phyloP scores from a whole-genome alignment of 2,113 vertebrate species.

The Chlorocebus sabaeus region DNA sequence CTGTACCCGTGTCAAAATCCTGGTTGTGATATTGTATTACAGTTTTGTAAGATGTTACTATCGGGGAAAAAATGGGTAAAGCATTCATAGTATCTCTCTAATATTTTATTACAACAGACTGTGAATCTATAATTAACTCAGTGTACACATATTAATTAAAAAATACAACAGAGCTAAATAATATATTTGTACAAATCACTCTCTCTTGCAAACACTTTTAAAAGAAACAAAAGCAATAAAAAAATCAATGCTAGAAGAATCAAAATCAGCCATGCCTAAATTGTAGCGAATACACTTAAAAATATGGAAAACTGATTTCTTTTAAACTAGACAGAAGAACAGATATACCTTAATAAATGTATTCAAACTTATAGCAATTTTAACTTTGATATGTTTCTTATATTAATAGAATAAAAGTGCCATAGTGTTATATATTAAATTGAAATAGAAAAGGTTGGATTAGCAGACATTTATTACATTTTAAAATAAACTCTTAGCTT shows the following conservation, averaged over 20 bases:
- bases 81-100: not conserved
- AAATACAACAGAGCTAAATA: constrained; percentile 78
- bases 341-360: constrained; percentile 77
- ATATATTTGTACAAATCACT: constrained; percentile 71
- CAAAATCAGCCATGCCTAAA: constrained; percentile 79
- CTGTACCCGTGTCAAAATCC: not conserved
- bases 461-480: not conserved
- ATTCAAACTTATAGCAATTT: constrained; percentile 80
- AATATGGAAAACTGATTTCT: constrained; percentile 78
- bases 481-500: not conserved
- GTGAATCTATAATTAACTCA: not conserved
- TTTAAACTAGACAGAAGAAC: constrained; percentile 80
- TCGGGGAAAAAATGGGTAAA: not conserved
- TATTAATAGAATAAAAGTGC: constrained; percentile 68
- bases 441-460: not conserved
- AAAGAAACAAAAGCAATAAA: constrained; percentile 80
- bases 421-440: constrained; percentile 76
- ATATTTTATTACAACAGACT: not conserved
- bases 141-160: constrained; percentile 36
- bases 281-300: constrained; percentile 77
- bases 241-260: constrained; percentile 83
- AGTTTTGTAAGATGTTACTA: not conserved
- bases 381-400: constrained; percentile 77
- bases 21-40: not conserved
- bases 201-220: constrained; percentile 78